Conservation (phyloP, 2,888 invertebrate genomes). For the Caenorhabditis angaria region DNA sequence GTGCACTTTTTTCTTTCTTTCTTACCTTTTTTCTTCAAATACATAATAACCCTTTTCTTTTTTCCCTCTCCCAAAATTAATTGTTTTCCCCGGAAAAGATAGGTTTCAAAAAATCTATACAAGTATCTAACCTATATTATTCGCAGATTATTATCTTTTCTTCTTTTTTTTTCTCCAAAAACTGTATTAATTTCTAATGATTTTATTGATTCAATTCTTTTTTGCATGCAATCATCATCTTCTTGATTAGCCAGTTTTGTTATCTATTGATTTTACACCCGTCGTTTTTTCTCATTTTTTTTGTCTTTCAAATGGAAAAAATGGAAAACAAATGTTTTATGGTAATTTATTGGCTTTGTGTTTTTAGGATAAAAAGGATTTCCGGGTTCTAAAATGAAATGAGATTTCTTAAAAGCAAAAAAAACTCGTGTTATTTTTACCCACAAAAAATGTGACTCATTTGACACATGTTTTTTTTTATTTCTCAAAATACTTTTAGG, state of each 20-base stretch:
- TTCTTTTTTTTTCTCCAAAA: neutral
- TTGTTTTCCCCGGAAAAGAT: too few relatives aligned
- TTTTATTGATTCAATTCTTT: neutral
- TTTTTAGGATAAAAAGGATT: too few relatives aligned
- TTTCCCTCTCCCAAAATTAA: too few relatives aligned
- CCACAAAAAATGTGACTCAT: neutral
- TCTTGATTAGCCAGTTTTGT: conserved; percentile 4
- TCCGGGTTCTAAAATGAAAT: too few relatives aligned
- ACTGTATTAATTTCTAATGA: neutral
- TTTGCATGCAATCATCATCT: conserved; percentile 2
- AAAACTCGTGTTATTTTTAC: too few relatives aligned
- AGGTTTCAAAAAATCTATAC: too few relatives aligned
- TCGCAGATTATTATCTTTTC: neutral
- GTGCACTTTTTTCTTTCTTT: too few relatives aligned
- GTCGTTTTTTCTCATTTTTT: neutral
- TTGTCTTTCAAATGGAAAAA: neutral
- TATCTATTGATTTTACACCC: neutral
- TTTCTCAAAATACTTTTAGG: too few relatives aligned
- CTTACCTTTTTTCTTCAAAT: too few relatives aligned
- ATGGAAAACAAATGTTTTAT: neutral
- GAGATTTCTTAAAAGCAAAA: too few relatives aligned
- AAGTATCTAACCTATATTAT: neutral
- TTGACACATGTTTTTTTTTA: too few relatives aligned
- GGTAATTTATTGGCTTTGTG: neutral
- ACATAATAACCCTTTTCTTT: too few relatives aligned